A percentile compares a stretch with the other conserved stretches of the same genome.
Evolutionary conservation across 2,888 invertebrate species (phyloP).

Genomic region (Aproaerema taeniolella): DNA sequence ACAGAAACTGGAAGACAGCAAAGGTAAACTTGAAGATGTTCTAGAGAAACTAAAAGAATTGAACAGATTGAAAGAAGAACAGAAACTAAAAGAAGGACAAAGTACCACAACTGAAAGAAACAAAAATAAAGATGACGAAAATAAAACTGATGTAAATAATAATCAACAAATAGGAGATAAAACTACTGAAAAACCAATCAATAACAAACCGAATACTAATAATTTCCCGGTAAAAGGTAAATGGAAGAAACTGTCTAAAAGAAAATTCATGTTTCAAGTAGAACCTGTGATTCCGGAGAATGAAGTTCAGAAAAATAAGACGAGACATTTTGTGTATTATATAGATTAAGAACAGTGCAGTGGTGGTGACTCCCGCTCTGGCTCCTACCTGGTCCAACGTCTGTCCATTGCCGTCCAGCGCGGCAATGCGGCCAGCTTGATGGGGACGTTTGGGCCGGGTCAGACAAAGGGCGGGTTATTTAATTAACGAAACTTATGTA

Average conservation of each 20-base stretch:
- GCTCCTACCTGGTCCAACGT: too few species aligned
- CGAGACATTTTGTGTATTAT: constrained; percentile 29
- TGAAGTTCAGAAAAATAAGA: constrained; percentile 19
- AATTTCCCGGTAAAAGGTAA: background rate
- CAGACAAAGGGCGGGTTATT: too few species aligned
- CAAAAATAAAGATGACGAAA: constrained; percentile 2
- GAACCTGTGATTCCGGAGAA: constrained; percentile 34
- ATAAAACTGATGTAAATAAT: background rate
- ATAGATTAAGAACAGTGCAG: too few species aligned
- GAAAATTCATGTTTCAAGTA: constrained; percentile 32
- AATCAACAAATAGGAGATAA: background rate
- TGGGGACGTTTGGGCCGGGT: too few species aligned
- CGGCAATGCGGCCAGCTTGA: too few species aligned
- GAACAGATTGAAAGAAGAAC: constrained; percentile 5
- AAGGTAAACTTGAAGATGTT: constrained; percentile 6
- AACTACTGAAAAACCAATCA: background rate
- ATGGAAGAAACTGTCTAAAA: constrained; percentile 19
- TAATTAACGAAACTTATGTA: too few species aligned
- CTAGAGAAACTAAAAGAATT: constrained; percentile 4
- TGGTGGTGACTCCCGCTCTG: too few species aligned
- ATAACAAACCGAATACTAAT: background rate
- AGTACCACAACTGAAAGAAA: background rate
- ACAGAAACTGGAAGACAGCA: background rate
- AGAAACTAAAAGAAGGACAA: background rate
- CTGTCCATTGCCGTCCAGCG: too few species aligned